phyloP scores from a whole-genome alignment of 2,113 vertebrate genomes.

The Synodontis membranacea region DNA sequence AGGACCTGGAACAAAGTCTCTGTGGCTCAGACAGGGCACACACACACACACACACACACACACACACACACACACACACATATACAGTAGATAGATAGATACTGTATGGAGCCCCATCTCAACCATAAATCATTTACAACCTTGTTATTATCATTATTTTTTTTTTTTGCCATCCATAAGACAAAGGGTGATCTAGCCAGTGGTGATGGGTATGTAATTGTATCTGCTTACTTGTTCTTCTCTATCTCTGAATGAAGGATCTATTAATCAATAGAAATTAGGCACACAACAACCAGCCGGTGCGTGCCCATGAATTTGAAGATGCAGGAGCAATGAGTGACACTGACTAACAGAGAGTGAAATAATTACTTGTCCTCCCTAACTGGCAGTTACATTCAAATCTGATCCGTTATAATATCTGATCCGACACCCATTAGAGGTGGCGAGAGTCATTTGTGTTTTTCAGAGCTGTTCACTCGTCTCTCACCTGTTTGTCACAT shows the following conservation, averaged over 20 bases:
- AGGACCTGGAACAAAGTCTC: background rate
- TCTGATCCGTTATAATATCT: background rate
- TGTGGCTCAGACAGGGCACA: background rate
- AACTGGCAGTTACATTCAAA: background rate
- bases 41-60: background rate
- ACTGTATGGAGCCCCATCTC: background rate
- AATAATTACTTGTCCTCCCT: background rate
- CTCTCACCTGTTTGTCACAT: background rate
- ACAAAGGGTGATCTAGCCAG: background rate
- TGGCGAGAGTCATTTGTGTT: background rate
- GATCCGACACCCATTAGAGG: background rate
- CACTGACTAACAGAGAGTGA: background rate
- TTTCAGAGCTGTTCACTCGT: background rate
- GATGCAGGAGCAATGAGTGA: background rate
- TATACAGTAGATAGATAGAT: too few species aligned
- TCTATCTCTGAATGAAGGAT: background rate
- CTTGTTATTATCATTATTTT: background rate
- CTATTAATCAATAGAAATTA: background rate
- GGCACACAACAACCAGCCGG: background rate
- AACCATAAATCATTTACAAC: background rate
- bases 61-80: background rate
- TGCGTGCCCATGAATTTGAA: background rate
- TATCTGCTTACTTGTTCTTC: background rate
- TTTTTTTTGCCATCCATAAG: background rate
- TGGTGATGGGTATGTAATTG: background rate